Base-by-base conservation (phyloP, 2,888 invertebrate genomes). In the Leucania comma region DNA sequence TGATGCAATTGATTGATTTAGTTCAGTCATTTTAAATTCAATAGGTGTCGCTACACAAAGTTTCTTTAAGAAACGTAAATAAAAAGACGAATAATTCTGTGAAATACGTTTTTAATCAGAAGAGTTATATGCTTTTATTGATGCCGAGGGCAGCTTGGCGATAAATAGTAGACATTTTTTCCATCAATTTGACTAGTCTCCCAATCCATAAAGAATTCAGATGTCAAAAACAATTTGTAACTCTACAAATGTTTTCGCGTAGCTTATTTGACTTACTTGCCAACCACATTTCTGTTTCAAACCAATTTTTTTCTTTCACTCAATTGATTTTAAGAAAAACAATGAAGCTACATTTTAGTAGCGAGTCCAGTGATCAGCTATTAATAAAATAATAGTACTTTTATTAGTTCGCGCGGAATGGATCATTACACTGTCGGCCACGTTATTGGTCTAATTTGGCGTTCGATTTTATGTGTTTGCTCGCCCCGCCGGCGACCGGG, bases 391-490 rank as follows among this genome's bases (percentile, higher is more conserved):
- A 82, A 85, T 83, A 75, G 71, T 73, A 69, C 72, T 86, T 88
- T 88, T 87, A 87, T 83, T 84, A 82, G 68, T 76, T 78, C 79
- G 65, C 83, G 81, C 77, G 82, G 76, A 88, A 89, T 85, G 83
- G 87, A 71, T 83, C 87, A 88, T 90, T 90, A 91, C 91, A 90
- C 82, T 89, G 90, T 88, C 78, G 86, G 86, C 86, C 87, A 85
- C 89, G 86, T 92, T 92, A 93, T 92, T 90, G 87, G 88, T 81
- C 88, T 87, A 93, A 93, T 94, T 93, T 91, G 88, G 87, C 89
- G 90, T 86, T 87, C 86, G 78, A 75, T 82, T 92, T 93, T 92
- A 93, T 91, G 88, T 91, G 93, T 93, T 93, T 92, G 85, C 89
- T 84, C 82, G 87, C 80, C 86, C 88, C 89, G 89, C 56, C 71